Evolutionary conservation across 1,140 invertebrate genomes (phyloP).

Genomic region (Proales similis): DNA sequence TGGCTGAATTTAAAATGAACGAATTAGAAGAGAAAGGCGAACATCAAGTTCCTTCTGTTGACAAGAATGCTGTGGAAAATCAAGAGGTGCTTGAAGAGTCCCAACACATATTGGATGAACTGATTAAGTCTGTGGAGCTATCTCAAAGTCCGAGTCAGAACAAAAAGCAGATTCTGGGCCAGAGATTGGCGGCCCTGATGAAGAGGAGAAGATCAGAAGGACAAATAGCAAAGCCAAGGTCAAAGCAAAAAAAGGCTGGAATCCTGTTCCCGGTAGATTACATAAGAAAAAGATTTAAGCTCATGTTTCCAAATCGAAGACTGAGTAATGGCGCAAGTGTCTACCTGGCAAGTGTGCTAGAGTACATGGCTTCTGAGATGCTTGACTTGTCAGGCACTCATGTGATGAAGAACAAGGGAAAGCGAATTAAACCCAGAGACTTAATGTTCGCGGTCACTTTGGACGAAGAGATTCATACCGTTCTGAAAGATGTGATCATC

Average conservation of each 20-base stretch:
- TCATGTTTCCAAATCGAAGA: constrained; percentile 3
- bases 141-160: too few species aligned
- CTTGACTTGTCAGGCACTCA: constrained; percentile 6
- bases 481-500: constrained; percentile 30
- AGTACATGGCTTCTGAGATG: constrained; percentile 20
- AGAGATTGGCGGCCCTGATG: too few species aligned
- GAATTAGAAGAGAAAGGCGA: too few species aligned
- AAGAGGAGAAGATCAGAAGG: too few species aligned
- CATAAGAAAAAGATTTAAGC: constrained; percentile 4
- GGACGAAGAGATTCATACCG: constrained; percentile 9
- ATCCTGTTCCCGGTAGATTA: constrained; percentile 22
- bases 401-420: background rate
- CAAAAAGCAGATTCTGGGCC: too few species aligned
- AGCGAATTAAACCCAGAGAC: constrained; percentile 21
- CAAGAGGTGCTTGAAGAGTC: too few species aligned
- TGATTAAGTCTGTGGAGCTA: too few species aligned
- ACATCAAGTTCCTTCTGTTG: too few species aligned
- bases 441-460: constrained; percentile 6
- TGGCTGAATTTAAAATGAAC: too few species aligned
- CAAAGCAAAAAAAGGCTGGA: constrained; percentile 5
- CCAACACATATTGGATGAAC: too few species aligned
- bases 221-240: constrained; percentile 19
- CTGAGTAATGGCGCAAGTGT: constrained; percentile 5
- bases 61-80: too few species aligned
- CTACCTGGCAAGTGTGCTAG: constrained; percentile 22